phyloP scores from a whole-genome alignment of 1,140 invertebrate species.

The Zaprionus gabonicus region DNA sequence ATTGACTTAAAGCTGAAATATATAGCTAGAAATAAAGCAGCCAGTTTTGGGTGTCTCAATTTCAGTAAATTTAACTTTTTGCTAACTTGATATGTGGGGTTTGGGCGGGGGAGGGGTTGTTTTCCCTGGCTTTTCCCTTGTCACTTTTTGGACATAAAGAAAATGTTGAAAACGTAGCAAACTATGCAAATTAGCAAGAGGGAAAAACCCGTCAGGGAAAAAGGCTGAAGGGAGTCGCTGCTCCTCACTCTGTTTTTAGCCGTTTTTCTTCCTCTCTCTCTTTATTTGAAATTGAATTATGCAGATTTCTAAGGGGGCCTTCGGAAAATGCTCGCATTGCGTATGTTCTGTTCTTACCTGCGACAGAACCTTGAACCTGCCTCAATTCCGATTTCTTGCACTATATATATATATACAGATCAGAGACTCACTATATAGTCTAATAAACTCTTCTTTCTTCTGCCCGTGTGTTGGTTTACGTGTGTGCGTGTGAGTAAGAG shows the following conservation, averaged over 20 bases:
- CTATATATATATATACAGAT: too few species aligned
- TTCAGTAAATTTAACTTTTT: constrained; percentile 1
- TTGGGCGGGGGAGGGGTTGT: too few species aligned
- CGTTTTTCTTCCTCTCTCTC: neutral
- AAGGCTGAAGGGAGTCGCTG: neutral
- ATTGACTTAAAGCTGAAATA: constrained; percentile 21
- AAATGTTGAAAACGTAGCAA: constrained; percentile 4
- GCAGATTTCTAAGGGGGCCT: constrained; percentile 30
- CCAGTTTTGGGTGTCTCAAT: neutral
- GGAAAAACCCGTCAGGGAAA: constrained; percentile 14
- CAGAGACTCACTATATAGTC: too few species aligned
- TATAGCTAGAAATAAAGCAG: constrained; percentile 7
- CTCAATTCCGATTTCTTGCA: neutral
- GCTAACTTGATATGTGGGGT: neutral
- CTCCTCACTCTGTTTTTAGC: too few species aligned
- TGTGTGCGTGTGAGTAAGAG: constrained; percentile 9
- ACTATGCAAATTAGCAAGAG: constrained; percentile 55
- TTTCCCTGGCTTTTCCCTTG: neutral
- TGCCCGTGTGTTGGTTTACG: neutral
- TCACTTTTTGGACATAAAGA: constrained; percentile 28
- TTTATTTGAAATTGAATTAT: constrained; percentile 37
- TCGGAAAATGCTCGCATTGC: neutral
- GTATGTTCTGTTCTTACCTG: constrained; percentile 11
- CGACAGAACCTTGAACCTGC: neutral
- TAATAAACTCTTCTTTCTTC: too few species aligned